Percentiles rank a stretch among this genome's conserved stretches.
Evolutionary conservation across 2,888 invertebrate species (phyloP).

Genomic region (Coenonympha arcania): DNA sequence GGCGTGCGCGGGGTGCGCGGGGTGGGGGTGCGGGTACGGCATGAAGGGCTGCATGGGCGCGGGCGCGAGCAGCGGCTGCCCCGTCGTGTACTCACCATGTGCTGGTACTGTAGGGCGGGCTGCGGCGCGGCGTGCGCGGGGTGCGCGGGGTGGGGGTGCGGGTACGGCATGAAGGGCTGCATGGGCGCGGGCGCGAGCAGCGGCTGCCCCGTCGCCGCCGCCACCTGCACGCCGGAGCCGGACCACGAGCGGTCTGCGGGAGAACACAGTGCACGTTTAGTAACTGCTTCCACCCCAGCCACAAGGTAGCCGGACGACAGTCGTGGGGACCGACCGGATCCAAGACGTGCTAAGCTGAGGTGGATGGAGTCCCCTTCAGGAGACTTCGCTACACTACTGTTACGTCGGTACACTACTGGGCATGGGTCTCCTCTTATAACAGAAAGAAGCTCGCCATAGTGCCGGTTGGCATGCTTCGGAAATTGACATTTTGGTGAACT

Average conservation of each 20-base stretch:
- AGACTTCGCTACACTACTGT: too few relatives aligned
- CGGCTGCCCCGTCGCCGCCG: constrained; percentile 88
- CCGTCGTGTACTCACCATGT: constrained; percentile 53
- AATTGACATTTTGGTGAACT: too few relatives aligned
- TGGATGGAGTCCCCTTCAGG: too few relatives aligned
- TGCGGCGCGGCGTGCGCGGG: constrained; percentile 49
- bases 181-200: constrained; percentile 86
- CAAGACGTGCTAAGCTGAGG: too few relatives aligned
- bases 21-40: constrained; percentile 77
- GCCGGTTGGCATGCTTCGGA: too few relatives aligned
- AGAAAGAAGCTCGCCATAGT: too few relatives aligned
- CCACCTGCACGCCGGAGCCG: constrained; percentile 82
- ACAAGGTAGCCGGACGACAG: too few relatives aligned
- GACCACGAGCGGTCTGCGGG: constrained; percentile 1
- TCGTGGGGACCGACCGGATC: too few relatives aligned
- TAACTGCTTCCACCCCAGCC: too few relatives aligned
- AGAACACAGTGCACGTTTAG: not conserved
- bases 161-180: constrained; percentile 78
- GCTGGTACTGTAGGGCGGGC: constrained; percentile 67
- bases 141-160: constrained; percentile 67
- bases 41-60: constrained; percentile 82
- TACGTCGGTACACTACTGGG: too few relatives aligned
- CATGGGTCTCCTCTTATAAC: too few relatives aligned
- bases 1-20: constrained; percentile 35
- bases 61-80: constrained; percentile 81